Evolutionary conservation across 2,797 vertebrate genomes (phyloP), one percentile per base, ranked within the genome.

Genomic region (Esox masquinongy): DNA sequence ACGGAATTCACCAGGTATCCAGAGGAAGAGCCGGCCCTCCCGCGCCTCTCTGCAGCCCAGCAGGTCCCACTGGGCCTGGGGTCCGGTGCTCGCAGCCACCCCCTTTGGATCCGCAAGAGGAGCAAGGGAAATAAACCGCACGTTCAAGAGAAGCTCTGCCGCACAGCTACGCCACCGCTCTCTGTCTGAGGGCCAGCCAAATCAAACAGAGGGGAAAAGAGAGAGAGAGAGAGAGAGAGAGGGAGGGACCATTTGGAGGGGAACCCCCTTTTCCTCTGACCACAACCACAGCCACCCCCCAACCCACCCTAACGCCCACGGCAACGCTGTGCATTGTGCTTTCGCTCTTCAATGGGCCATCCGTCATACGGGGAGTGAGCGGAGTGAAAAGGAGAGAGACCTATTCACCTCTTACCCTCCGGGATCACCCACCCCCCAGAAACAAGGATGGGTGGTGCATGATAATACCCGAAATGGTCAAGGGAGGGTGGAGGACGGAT

Each of bases 291-390:
- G n/a, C 72, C 49, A 6, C 49, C 80, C 80, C 68, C 22, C 75
- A 75, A 26, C 49, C 59, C 80, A 49, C 82, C 77, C 74, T 66
- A 70, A 79, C 82, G 79, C 86, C 85, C 82, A 84, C 85, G 71
- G 90, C 89, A 84, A 88, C 88, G 83, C 82, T 59, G 75, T 8
- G 83, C 88, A 93, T 90, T 92, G 90, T 92, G 83, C 88, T 80
- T 79, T 84, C 85, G 83, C 87, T 88, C 72, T 83, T 92, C 90
- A 89, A 88, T 89, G 87, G 91, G 87, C 86, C 78, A 72, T 80
- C 80, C 80, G 81, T 91, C 89, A 88, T 83, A 85, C 71, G 70
- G 85, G 85, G 87, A 82, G 85, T 80, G 53, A 50, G 64, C 26
- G n/a, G 71, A 72, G 88, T 90, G 84, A 73, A 64, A 43, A 73